Base-by-base conservation (phyloP, 2,113 vertebrate genomes). In the Cynopterus brachyotis region DNA sequence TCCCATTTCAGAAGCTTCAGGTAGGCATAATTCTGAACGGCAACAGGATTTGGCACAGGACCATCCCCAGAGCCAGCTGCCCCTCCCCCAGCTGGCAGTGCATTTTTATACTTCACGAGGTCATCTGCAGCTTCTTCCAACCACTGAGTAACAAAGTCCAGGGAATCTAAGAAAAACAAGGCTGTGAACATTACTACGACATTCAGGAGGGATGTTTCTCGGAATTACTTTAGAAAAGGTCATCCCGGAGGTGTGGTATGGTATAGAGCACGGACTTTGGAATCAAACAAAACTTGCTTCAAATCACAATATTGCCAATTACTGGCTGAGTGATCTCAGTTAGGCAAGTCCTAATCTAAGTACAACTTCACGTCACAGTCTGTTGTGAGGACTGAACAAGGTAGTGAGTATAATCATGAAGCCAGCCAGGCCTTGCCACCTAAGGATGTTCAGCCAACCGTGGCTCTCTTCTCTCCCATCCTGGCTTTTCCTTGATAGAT, bases 81-180 rank as follows among this genome's bases (percentile, higher is more conserved):
- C 3, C 2, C 93, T 16, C 83, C 92, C 2, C 93, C 94, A 17
- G 80, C 70, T 1, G 96, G 81, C 92, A 97, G 95, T 53, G 96
- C 76, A 10, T 69, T 95, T 40, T 96, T 98, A 2, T 20, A 84
- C 37, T 89, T 96, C 35, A 91, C 87, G 60, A 99, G 96, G 75
- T 98, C 98, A 79, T 98, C 98, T 9, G 98, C 97, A 5, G 99
- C 98, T 97, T 99, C 99, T 94, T 99, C 98, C 12, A 99, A 98
- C 99, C 99, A 99, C 89, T 98, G 99, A 59, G 99, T 99, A 79
- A 99, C 99, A 97, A 99, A 99, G 97, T 99, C 99, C 97, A 99
- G 98, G 84, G 99, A 99, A 98, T 99, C 99, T 99, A 94, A 40
- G 98, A 96, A 96, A 96, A 20, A 96, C 75, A 82, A 80, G 80